Evolutionary conservation across 2,797 vertebrate species (phyloP), one percentile per base, ranked within the genome.

Genomic region (Catamblyrhynchus diadema): DNA sequence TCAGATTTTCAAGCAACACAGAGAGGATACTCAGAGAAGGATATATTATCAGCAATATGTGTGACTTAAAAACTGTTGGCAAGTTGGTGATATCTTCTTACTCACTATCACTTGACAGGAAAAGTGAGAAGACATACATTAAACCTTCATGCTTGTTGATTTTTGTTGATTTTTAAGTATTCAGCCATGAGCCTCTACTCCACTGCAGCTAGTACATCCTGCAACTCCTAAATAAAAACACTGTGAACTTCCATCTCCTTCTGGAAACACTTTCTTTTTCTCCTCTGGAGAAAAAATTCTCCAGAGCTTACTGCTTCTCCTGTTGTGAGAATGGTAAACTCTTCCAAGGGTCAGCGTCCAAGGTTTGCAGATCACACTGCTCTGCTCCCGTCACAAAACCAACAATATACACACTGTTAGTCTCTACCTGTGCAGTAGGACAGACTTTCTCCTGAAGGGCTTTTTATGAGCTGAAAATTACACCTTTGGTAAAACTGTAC

Each of bases 11-110:
- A 70, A 59, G 32, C 5, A 86, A 78, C 20, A 22, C 1, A 7
- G 42, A 59, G 12, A 82, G 6, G 8, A 44, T 24, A 30, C 41
- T 70, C 23, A 44, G 33, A 86, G 53, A 53, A 28, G 7, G 45
- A 32, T 51, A 28, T 30, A 39, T 39, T 60, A 56, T 32, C 22
- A 75, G 41, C 28, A 77, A 21, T 10, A 66, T 0, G 0, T 6
- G 14, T 65, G 73, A 45, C 27, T 81, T 86, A 20, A 45, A 84
- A 72, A 62, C 71, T 41, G 28, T 62, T 54, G 35, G 10, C 42
- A 85, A 84, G 28, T 7, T 62, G 25, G 20, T 70, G n/a, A 78
- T 72, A 65, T 37, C 79, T 78, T 35, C 59, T 69, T 60, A 27
- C 50, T 70, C 53, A n/a, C 15, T 45, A 18, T 33, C n/a, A 44